Evolutionary conservation across 2,113 vertebrate species (phyloP).

Genomic region (Caretta caretta): DNA sequence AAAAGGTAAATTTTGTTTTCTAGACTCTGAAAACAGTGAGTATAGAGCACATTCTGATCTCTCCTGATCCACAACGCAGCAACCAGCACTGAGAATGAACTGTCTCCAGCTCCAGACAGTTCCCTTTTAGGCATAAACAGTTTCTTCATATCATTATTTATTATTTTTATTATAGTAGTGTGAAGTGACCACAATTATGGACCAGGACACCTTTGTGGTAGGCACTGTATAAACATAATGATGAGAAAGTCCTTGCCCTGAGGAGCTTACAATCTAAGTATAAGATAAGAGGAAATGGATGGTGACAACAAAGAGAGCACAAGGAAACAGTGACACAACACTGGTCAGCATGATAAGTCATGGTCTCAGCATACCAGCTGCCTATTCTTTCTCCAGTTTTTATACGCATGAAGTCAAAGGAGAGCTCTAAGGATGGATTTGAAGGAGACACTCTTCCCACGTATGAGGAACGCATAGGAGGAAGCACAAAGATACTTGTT

Average conservation of each 20-base stretch:
- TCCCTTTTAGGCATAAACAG: neutral
- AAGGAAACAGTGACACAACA: neutral
- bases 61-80: neutral
- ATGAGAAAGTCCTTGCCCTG: neutral
- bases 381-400: neutral
- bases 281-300: neutral
- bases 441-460: neutral
- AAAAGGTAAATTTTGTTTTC: neutral
- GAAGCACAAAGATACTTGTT: neutral
- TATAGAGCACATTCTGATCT: neutral
- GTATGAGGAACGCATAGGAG: neutral
- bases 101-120: neutral
- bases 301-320: neutral
- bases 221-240: neutral
- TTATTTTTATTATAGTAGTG: neutral
- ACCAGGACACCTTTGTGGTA: neutral
- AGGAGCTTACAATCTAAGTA: neutral
- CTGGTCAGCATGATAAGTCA: neutral
- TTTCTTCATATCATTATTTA: neutral
- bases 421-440: neutral
- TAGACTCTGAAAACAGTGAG: accelerated
- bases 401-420: neutral
- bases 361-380: neutral
- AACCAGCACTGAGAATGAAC: neutral
- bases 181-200: neutral